phyloP scores from a whole-genome alignment of 2,888 invertebrate species.

The Callosobruchus maculatus region DNA sequence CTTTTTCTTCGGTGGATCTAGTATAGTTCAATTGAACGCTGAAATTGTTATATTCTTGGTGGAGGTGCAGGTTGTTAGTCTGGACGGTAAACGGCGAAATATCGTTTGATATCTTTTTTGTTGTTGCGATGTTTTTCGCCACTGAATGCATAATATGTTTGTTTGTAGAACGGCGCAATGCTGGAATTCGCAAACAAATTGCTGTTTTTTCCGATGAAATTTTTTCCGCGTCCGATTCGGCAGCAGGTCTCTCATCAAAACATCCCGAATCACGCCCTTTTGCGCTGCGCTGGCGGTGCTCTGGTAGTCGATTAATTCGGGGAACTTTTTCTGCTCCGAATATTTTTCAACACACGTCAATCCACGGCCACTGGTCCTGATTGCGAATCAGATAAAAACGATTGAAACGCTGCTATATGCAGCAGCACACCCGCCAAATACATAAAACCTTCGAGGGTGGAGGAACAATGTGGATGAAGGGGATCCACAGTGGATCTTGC shows the following conservation, averaged over 20 bases:
- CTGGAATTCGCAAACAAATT: not conserved
- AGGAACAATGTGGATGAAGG: no score
- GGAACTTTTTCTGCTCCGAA: constrained; percentile 1
- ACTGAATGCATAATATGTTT: not conserved
- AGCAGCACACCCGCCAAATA: not conserved
- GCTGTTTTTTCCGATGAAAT: not conserved
- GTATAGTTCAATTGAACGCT: no score
- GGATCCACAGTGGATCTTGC: no score
- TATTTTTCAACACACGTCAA: constrained; percentile 5
- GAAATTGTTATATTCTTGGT: no score
- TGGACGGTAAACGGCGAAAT: not conserved
- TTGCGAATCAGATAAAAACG: constrained; percentile 17
- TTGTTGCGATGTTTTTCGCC: not conserved
- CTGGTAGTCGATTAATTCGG: not conserved
- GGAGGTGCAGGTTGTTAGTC: not conserved
- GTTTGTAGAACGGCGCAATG: not conserved
- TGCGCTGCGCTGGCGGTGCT: not conserved
- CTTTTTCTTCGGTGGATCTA: no score
- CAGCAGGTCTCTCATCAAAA: not conserved
- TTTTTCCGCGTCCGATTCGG: not conserved
- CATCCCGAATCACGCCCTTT: not conserved
- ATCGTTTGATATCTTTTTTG: not conserved
- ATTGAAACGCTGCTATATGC: not conserved
- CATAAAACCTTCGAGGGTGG: not conserved
- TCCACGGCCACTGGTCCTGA: constrained; percentile 6